Conservation (phyloP, 2,797 vertebrate genomes). For the Oreochromis mossambicus region DNA sequence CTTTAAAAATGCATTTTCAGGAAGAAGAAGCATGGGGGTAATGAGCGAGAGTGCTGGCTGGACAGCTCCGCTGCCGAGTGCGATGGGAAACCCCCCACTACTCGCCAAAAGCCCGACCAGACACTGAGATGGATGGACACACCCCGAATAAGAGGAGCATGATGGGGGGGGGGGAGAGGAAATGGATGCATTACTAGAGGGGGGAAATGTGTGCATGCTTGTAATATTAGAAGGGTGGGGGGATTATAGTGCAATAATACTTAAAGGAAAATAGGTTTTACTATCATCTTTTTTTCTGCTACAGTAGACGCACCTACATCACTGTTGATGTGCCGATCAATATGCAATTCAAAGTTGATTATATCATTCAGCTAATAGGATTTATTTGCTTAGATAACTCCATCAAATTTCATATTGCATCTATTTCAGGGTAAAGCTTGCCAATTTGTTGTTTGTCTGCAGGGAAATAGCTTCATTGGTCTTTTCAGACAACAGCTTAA, state of each 20-base stretch:
- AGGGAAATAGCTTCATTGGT: not conserved
- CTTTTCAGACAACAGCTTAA: not conserved
- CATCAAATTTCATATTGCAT: conserved; percentile 6
- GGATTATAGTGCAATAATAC: conserved; percentile 32
- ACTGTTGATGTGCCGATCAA: conserved; percentile 22
- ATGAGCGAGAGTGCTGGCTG: conserved; percentile 81
- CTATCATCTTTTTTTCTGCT: conserved; percentile 29
- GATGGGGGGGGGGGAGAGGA: conserved; percentile 19
- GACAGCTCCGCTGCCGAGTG: conserved; percentile 69
- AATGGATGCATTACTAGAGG: conserved; percentile 64
- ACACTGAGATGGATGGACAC: conserved; percentile 52
- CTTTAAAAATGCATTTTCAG: conserved; percentile 98
- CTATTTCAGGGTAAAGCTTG: not conserved
- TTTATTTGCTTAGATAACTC: conserved; percentile 19
- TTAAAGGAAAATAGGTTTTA: conserved; percentile 42
- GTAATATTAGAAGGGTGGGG: conserved; percentile 54
- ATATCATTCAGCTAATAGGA: conserved; percentile 13
- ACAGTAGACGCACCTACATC: conserved; percentile 14
- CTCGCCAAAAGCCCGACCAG: conserved; percentile 26
- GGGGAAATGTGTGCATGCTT: conserved; percentile 40
- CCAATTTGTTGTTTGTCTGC: not conserved
- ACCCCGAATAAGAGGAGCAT: conserved; percentile 35
- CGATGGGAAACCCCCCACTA: conserved; percentile 56
- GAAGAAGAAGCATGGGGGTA: conserved; percentile 85
- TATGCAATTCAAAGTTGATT: conserved; percentile 37